Evolutionary conservation across 2,888 invertebrate genomes (phyloP).

Genomic region (Hofmannophila pseudospretella): DNA sequence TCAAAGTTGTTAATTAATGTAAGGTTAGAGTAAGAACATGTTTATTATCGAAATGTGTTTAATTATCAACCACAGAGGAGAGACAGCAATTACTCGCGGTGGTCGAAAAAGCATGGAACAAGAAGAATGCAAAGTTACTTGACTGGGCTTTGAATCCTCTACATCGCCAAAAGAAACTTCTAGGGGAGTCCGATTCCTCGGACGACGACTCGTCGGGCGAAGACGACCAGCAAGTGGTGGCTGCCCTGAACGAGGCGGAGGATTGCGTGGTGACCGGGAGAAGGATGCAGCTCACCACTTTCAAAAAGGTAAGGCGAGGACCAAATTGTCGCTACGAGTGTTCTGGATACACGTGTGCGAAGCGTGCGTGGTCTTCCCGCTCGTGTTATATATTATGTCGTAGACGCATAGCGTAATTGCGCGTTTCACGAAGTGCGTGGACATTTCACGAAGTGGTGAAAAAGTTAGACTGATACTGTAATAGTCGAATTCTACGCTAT

Average conservation of each 20-base stretch:
- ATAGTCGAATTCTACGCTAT: too few species aligned
- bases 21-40: too few species aligned
- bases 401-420: too few species aligned
- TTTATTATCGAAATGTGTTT: too few species aligned
- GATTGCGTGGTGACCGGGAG: constrained; percentile 83
- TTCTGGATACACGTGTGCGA: too few species aligned
- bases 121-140: constrained; percentile 69
- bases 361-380: too few species aligned
- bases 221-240: constrained; percentile 36
- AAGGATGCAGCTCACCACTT: constrained; percentile 34
- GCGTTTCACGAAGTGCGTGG: too few species aligned
- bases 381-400: too few species aligned
- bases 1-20: too few species aligned
- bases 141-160: constrained; percentile 48
- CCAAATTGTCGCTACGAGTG: too few species aligned
- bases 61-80: constrained; percentile 80
- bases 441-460: too few species aligned
- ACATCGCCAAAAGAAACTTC: constrained; percentile 33
- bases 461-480: background rate
- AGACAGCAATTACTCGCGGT: constrained; percentile 83
- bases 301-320: constrained; percentile 43
- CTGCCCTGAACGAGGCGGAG: constrained; percentile 75
- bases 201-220: constrained; percentile 57
- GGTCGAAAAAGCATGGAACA: constrained; percentile 86
- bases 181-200: constrained; percentile 39